Conservation (phyloP, 2,888 invertebrate genomes). For the Microctonus brassicae region DNA sequence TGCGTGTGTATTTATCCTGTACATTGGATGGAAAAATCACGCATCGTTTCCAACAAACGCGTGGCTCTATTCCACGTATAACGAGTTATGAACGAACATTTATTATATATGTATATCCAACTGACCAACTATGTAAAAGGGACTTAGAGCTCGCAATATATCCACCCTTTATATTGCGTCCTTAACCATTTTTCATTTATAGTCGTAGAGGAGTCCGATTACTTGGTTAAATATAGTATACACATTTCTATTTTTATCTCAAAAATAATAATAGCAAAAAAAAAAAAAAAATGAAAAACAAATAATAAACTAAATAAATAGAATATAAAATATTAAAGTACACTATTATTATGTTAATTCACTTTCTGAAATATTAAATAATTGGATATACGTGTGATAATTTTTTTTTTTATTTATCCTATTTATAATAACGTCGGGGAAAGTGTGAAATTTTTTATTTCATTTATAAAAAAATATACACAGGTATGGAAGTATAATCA, state of each 20-base stretch:
- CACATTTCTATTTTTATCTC: neutral
- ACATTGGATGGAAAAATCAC: neutral
- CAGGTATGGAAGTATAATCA: constrained; percentile 34
- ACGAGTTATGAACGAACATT: neutral
- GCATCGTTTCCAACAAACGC: neutral
- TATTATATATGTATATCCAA: neutral
- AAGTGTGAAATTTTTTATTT: neutral
- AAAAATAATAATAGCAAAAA: neutral
- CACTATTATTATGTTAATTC: neutral
- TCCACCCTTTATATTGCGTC: neutral
- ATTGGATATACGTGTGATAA: neutral
- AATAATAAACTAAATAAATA: too few relatives aligned
- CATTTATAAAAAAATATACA: constrained; percentile 18
- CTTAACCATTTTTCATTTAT: neutral
- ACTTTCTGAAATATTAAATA: neutral
- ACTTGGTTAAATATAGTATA: neutral
- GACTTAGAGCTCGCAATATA: neutral
- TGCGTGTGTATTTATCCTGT: constrained; percentile 1
- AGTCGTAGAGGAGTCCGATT: neutral
- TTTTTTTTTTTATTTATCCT: neutral
- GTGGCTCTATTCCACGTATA: neutral
- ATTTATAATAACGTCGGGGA: neutral
- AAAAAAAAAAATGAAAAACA: too few relatives aligned
- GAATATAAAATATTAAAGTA: neutral
- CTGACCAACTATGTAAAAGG: neutral